Evolutionary conservation across 2,888 invertebrate species (phyloP).

Genomic region (Dromius quadrimaculatus): DNA sequence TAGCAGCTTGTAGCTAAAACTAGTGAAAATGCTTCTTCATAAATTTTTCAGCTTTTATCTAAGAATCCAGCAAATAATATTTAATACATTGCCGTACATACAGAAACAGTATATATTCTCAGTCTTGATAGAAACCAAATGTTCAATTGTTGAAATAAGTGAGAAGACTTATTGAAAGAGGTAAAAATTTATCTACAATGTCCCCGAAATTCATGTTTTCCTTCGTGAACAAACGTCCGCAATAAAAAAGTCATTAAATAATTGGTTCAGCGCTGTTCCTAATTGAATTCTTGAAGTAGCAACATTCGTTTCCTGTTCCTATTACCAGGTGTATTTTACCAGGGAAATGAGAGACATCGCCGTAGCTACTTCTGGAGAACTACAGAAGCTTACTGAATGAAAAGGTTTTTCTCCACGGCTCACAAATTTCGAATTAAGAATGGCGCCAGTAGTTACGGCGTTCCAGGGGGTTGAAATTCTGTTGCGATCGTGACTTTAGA

Average conservation of each 20-base stretch:
- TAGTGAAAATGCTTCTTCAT: too few species aligned
- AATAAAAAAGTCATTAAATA: slow-evolving; percentile 42
- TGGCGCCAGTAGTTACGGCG: slow-evolving; percentile 13
- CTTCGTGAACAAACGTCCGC: slow-evolving; percentile 26
- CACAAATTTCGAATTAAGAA: slow-evolving; percentile 45
- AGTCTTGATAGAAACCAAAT: too few species aligned
- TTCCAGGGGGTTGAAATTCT: not conserved
- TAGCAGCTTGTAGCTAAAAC: too few species aligned
- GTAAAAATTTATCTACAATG: slow-evolving; percentile 8
- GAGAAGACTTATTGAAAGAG: slow-evolving; percentile 17
- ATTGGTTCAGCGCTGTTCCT: slow-evolving; percentile 37
- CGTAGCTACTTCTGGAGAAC: slow-evolving; percentile 10
- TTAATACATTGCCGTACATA: too few species aligned
- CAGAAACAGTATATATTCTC: too few species aligned
- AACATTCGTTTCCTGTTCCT: slow-evolving; percentile 25
- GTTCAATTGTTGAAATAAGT: too few species aligned
- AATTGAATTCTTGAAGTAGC: slow-evolving; percentile 43
- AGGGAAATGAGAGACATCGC: slow-evolving; percentile 19
- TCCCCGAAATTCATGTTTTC: slow-evolving; percentile 16
- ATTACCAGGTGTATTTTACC: slow-evolving; percentile 44
- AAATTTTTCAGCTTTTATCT: too few species aligned
- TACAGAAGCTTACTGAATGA: not conserved
- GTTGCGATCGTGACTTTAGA: slow-evolving; percentile 11
- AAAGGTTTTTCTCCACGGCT: slow-evolving; percentile 28
- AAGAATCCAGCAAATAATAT: too few species aligned